Evolutionary conservation across 2,888 invertebrate genomes (phyloP).

Genomic region (Hanleya hanleyi): DNA sequence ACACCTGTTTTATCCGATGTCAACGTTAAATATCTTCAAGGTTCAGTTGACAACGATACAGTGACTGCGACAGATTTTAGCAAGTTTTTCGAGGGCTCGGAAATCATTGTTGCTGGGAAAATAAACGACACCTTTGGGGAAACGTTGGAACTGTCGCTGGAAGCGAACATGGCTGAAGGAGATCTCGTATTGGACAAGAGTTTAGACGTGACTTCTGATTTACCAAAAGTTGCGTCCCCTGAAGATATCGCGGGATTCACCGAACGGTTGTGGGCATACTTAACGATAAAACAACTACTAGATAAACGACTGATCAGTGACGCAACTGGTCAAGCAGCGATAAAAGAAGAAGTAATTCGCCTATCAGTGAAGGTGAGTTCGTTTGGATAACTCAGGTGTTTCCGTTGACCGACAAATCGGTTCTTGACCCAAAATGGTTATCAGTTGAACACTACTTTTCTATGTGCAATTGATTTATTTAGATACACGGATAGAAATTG

Average conservation of each 20-base stretch:
- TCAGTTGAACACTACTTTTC: too few relatives aligned
- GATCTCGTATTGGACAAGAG: neutral
- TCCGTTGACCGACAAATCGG: too few relatives aligned
- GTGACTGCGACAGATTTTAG: constrained; percentile 43
- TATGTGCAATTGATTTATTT: neutral
- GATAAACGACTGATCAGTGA: neutral
- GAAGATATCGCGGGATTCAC: neutral
- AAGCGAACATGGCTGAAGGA: neutral
- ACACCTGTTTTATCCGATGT: constrained; percentile 82
- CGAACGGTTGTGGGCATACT: neutral
- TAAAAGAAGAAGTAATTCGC: neutral
- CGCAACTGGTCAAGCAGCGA: neutral
- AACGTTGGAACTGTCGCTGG: neutral
- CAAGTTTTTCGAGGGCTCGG: constrained; percentile 53
- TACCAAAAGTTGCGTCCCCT: neutral
- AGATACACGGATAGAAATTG: neutral
- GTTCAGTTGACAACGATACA: constrained; percentile 45
- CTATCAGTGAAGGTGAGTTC: neutral
- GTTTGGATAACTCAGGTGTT: too few relatives aligned
- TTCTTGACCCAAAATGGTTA: too few relatives aligned
- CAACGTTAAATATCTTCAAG: constrained; percentile 78
- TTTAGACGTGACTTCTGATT: neutral
- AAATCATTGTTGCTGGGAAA: constrained; percentile 47
- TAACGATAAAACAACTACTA: neutral
- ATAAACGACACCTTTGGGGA: neutral